Base-by-base conservation (phyloP, 2,797 vertebrate genomes). In the Phoxinus dragarum region DNA sequence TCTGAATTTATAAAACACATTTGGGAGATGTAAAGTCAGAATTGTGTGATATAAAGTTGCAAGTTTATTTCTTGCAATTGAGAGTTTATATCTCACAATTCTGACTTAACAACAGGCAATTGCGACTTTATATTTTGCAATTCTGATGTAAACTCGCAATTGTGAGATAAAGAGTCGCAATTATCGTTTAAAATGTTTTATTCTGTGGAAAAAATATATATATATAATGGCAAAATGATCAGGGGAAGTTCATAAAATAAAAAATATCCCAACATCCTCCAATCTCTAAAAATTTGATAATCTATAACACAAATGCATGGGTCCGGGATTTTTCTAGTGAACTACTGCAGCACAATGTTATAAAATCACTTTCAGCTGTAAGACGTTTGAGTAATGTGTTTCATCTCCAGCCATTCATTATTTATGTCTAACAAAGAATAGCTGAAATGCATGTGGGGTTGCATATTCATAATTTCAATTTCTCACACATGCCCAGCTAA, bases 381-480 rank as follows among this genome's bases (percentile, higher is more conserved):
- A 67, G 82, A 67, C 38, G 23, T 59, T 59, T 72, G 84, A 74
- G 52, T 59, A 54, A n/a, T 86, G 80, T 42, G 73, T 85, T 82
- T 86, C 71, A 61, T 81, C 78, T 78, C 56, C 72, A 78, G 59
- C 14, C 79, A 27, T 54, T 38, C 76, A 87, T 85, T 87, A 87
- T 90, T 87, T 87, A 90, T 86, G 64, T 87, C 86, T 84, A 76
- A 80, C 79, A 88, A 84, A 56, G 84, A 80, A 90, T 87, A 82
- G 47, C 73, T 80, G 68, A 87, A 86, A 84, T 87, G 84, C 75
- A 84, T 87, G 19, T 5, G 64, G 38, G 77, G 84, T 80, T 86
- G 72, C 84, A 68, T 81, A 86, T 82, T 78, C 83, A 78, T 84
- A 5, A 81, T 75, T 74, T 86, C 85, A 85, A 64, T 86, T 81